Percentiles rank a stretch among this genome's conserved stretches.
Evolutionary conservation across 2,888 invertebrate genomes (phyloP).

Genomic region (Helleia helle): DNA sequence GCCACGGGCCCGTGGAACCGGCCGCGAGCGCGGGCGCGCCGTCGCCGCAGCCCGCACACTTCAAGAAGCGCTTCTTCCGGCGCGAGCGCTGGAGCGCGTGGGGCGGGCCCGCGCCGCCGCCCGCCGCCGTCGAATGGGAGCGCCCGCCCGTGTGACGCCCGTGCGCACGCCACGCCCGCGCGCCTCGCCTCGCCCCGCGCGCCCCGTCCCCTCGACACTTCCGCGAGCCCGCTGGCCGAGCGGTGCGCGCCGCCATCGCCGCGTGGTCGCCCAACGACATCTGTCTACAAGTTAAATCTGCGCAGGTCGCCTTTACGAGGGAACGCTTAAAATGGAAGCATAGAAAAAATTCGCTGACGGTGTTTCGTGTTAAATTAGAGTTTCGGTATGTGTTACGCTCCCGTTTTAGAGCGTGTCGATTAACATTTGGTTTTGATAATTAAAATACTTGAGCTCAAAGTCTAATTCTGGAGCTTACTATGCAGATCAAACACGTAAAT

Average conservation of each 20-base stretch:
- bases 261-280: too few relatives aligned
- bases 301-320: background rate
- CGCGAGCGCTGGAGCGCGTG: constrained; percentile 79
- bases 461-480: too few relatives aligned
- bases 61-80: constrained; percentile 90
- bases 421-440: constrained; percentile 1
- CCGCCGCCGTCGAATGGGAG: constrained; percentile 58
- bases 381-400: constrained; percentile 5
- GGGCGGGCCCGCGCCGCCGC: constrained; percentile 48
- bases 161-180: constrained; percentile 26
- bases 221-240: constrained; percentile 19
- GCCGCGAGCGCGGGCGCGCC: constrained; percentile 38
- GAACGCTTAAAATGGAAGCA: background rate
- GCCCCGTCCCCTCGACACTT: too few relatives aligned
- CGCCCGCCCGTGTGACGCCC: constrained; percentile 65
- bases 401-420: constrained; percentile 6
- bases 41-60: constrained; percentile 62
- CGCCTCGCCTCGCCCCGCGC: constrained; percentile 20
- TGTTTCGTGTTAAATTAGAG: background rate
- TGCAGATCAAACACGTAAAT: too few relatives aligned
- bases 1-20: constrained; percentile 74
- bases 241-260: too few relatives aligned
- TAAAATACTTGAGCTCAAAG: constrained; percentile 4
- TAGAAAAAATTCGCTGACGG: background rate
- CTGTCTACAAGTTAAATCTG: too few relatives aligned